These are phyloP conservation scores for Lucilia sericata DNA, from an alignment of 1,140 invertebrate genomes.

Conservation along the genomic window DNA sequence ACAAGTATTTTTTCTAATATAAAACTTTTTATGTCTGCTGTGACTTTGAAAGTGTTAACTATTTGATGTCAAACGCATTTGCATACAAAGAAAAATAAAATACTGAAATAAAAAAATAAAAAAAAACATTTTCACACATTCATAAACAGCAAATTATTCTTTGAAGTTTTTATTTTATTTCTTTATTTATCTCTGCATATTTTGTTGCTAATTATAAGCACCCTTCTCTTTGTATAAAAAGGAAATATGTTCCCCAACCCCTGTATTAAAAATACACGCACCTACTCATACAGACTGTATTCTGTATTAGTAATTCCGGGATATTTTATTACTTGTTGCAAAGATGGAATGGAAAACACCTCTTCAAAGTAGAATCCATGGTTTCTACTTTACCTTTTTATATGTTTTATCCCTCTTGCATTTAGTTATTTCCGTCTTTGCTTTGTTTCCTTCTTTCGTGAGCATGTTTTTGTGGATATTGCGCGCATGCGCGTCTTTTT, in stretches of 20 bases:
- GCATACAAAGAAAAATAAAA: neutral
- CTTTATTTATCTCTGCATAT: neutral
- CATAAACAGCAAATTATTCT: slow-evolving; percentile 2
- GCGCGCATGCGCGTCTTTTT: slow-evolving; percentile 23
- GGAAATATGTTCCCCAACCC: neutral
- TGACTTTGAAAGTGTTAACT: slow-evolving; percentile 30
- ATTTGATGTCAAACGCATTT: slow-evolving; percentile 27
- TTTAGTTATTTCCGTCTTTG: neutral
- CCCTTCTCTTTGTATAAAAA: neutral
- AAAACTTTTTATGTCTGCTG: neutral
- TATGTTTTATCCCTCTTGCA: neutral
- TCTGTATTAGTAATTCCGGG: neutral
- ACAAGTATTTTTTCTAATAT: too few relatives aligned
- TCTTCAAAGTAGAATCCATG: neutral
- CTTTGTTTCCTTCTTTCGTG: neutral
- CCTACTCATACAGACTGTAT: too few relatives aligned
- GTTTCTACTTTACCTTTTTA: neutral
- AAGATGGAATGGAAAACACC: neutral
- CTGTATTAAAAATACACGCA: neutral
- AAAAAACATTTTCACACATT: slow-evolving; percentile 9
- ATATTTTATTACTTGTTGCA: slow-evolving; percentile 33
- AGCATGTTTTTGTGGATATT: neutral
- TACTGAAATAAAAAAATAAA: neutral
- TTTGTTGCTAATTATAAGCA: slow-evolving; percentile 4
- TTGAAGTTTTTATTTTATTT: neutral